Evolutionary conservation across 53 echinoderm and acorn worm species (phyloP).

Genomic region (Patiria pectinifera): DNA sequence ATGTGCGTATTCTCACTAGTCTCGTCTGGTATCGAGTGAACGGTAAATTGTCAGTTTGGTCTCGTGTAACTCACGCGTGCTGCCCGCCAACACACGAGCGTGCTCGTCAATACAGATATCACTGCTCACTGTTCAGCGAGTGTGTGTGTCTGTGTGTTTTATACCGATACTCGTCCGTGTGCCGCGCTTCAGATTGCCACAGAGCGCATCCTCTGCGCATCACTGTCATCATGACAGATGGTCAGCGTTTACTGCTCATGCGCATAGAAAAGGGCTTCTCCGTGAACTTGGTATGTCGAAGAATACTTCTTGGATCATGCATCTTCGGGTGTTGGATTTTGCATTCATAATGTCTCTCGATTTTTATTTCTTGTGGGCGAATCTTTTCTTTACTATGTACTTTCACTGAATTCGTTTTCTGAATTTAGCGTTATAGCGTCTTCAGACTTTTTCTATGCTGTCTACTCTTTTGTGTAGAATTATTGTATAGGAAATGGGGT

Average conservation of each 20-base stretch:
- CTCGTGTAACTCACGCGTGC: neutral
- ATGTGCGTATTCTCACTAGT: neutral
- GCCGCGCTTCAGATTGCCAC: neutral
- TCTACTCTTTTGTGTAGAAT: no score
- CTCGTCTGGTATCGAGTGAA: neutral
- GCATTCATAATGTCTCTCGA: no score
- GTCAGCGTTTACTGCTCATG: neutral
- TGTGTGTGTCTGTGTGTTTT: neutral
- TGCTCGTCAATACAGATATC: neutral
- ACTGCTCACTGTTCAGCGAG: neutral
- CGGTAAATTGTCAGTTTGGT: neutral
- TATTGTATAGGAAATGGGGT: no score
- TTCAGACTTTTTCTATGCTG: no score
- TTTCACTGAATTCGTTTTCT: no score
- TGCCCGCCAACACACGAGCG: neutral
- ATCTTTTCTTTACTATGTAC: no score
- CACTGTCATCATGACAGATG: conserved; percentile 1
- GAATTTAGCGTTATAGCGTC: no score
- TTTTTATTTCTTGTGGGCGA: no score
- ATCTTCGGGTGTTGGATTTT: no score
- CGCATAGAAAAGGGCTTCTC: neutral
- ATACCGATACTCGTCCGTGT: neutral
- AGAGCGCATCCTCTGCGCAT: neutral
- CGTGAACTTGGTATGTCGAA: neutral
- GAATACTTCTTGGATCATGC: neutral